A percentile compares a stretch with the other conserved stretches of the same genome.
phyloP scores from a whole-genome alignment of 2,888 invertebrate genomes.

The Dynastes maya region DNA sequence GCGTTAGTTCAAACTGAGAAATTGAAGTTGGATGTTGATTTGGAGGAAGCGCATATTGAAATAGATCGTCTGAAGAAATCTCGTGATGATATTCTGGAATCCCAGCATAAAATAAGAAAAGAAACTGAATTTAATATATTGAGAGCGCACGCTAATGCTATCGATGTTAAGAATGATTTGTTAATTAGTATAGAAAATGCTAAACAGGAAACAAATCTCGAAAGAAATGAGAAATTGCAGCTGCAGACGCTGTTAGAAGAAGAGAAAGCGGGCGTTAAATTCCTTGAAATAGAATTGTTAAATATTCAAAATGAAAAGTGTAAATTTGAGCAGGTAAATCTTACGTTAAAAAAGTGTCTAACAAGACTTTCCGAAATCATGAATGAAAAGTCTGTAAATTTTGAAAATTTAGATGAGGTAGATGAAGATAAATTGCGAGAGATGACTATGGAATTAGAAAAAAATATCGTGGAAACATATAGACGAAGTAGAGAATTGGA shows the following conservation, averaged over 20 bases:
- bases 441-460: conserved; percentile 55
- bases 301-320: conserved; percentile 53
- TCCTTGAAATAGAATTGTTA: conserved; percentile 53
- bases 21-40: conserved; percentile 47
- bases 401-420: conserved; percentile 24
- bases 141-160: conserved; percentile 60
- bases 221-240: conserved; percentile 47
- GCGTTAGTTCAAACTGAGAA: conserved; percentile 53
- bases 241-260: conserved; percentile 51
- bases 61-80: conserved; percentile 60
- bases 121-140: conserved; percentile 61
- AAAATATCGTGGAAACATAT: conserved; percentile 51
- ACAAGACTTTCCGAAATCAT: conserved; percentile 38
- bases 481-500: conserved; percentile 48
- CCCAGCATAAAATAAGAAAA: conserved; percentile 61
- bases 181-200: conserved; percentile 56
- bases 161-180: conserved; percentile 61
- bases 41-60: conserved; percentile 53
- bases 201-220: conserved; percentile 57
- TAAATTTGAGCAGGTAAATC: conserved; percentile 47
- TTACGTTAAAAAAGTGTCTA: conserved; percentile 27
- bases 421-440: conserved; percentile 46
- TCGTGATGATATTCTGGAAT: conserved; percentile 60
- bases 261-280: conserved; percentile 53
- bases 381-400: conserved; percentile 42